Conservation (phyloP, 2,797 vertebrate species). For the Salarias fasciatus region DNA sequence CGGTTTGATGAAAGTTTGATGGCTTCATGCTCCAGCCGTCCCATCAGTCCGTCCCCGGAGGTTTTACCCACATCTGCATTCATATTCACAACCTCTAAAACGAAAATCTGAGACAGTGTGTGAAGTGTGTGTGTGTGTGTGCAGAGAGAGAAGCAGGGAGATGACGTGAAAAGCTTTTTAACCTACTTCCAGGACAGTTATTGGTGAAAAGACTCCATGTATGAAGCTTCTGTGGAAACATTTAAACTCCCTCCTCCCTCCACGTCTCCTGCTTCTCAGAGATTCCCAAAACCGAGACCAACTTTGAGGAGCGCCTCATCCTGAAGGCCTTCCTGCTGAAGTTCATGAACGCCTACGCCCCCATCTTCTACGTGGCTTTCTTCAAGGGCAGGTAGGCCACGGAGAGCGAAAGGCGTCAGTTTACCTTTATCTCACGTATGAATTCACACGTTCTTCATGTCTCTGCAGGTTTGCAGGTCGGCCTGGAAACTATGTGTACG, state of each 20-base stretch:
- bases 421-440: too few relatives aligned
- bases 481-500: conserved; percentile 93
- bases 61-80: conserved; percentile 43
- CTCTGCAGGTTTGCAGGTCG: conserved; percentile 91
- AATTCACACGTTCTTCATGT: not conserved
- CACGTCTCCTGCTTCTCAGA: conserved; percentile 78
- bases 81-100: conserved; percentile 46
- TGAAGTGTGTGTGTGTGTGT: too few relatives aligned
- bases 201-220: too few relatives aligned
- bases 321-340: conserved; percentile 96
- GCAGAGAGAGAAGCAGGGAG: not conserved
- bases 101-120: conserved; percentile 19
- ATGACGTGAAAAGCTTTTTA: conserved; percentile 48
- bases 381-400: conserved; percentile 93
- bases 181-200: conserved; percentile 67
- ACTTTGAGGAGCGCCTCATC: conserved; percentile 94
- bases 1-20: conserved; percentile 72
- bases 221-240: too few relatives aligned
- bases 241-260: too few relatives aligned
- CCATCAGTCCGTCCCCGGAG: conserved; percentile 59
- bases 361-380: conserved; percentile 99
- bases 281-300: conserved; percentile 95
- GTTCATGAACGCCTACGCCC: conserved; percentile 97
- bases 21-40: conserved; percentile 56
- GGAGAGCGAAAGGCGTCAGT: too few relatives aligned